These are phyloP conservation scores for Scarus forsteni DNA, from an alignment of 2,797 vertebrate species.

Conservation along the genomic window DNA sequence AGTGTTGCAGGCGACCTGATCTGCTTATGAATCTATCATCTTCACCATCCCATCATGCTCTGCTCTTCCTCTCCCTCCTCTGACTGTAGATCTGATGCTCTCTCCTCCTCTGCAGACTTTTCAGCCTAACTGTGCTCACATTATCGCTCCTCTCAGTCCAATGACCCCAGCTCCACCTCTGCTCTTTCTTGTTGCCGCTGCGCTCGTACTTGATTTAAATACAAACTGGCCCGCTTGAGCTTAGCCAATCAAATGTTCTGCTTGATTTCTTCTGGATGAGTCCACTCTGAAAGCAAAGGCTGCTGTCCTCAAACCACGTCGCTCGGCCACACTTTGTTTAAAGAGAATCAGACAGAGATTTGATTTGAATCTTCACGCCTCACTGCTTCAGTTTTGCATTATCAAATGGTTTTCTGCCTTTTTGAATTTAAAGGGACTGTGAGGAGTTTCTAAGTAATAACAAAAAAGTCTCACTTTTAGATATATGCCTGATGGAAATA, in stretches of 20 bases:
- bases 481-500: too few species aligned
- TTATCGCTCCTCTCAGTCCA: conserved; percentile 33
- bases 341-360: neutral
- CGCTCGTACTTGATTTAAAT: conserved; percentile 52
- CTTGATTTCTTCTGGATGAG: conserved; percentile 51
- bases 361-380: neutral
- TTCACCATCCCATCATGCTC: neutral
- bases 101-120: conserved; percentile 23
- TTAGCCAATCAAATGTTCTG: conserved; percentile 61
- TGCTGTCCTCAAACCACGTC: conserved; percentile 8
- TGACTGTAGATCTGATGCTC: neutral
- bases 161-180: conserved; percentile 41
- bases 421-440: too few species aligned
- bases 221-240: conserved; percentile 40
- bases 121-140: neutral
- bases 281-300: conserved; percentile 41
- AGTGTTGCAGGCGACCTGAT: neutral
- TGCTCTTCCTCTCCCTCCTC: neutral
- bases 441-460: too few species aligned
- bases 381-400: neutral
- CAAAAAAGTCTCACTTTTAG: too few species aligned
- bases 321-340: neutral
- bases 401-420: too few species aligned
- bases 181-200: conserved; percentile 46
- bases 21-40: conserved; percentile 19